Evolutionary conservation across 2,113 vertebrate species (phyloP), one percentile per base, ranked within the genome.

Genomic region (Centropus unirufus): DNA sequence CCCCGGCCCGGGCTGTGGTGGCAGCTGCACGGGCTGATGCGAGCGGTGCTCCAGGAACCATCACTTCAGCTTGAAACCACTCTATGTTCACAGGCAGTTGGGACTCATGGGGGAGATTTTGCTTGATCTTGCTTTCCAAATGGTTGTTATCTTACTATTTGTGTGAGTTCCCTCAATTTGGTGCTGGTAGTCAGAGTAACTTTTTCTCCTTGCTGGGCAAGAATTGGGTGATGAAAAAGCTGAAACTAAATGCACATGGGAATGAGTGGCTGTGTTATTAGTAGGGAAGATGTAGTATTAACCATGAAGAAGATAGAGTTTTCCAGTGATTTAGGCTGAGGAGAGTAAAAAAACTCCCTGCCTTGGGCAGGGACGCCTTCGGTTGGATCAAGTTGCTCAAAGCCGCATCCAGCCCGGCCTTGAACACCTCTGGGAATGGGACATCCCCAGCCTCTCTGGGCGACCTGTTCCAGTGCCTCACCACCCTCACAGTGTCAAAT

Each of bases 241-340:
- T 0, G 2, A 4, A 30, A 2, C 21, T 22, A 7, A 57, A 20
- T 1, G 5, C 18, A 5, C 4, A 0, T 8, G 46, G 34, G 17
- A 67, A 20, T 1, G 3, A 14, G 47, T 16, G 29, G 30, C 59
- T 11, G n/a, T 34, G 73, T 18, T 34, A 15, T 47, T 54, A 4
- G 1, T 49, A 2, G 13, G 7, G 34, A 13, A 5, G 14, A 16
- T 18, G 40, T 26, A 17, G 61, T 61, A 46, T 73, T 40, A 57
- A 46, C 42, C 30, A 2, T 5, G 17, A 68, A 44, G 51, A 54
- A 51, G 19, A 87, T 34, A 13, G n/a, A 3, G 27, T 34, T 62
- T 94, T 39, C 6, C 16, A 7, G 9, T 49, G 72, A 7, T 95
- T 66, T 44, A 39, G 49, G 42, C 22, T 55, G 24, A 30, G 27